Percentiles rank a stretch among this genome's conserved stretches.
Conservation (phyloP, 2,888 invertebrate genomes). For the Tipula helvola region DNA sequence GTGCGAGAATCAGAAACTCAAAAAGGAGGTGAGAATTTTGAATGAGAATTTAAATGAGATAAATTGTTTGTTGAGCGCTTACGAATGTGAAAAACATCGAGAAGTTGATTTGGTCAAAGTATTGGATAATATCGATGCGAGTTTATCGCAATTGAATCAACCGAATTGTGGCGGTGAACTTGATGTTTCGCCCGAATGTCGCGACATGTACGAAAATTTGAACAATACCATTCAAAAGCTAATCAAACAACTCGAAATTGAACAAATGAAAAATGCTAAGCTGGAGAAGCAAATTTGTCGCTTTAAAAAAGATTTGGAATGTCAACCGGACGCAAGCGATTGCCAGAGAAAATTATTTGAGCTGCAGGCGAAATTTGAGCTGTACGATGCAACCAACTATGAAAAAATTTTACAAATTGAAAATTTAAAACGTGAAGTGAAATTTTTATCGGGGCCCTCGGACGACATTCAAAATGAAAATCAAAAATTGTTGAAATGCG, state of each 20-base stretch:
- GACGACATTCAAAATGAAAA: conserved; percentile 4
- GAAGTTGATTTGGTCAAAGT: not conserved
- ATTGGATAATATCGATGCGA: not conserved
- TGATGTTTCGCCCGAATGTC: not conserved
- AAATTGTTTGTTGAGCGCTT: not conserved
- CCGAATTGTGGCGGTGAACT: not conserved
- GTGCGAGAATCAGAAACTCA: not conserved
- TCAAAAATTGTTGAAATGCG: not conserved
- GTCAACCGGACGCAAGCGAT: not conserved
- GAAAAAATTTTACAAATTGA: conserved; percentile 5
- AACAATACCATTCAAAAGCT: not conserved
- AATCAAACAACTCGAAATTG: not conserved
- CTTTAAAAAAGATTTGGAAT: not conserved
- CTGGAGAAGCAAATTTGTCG: not conserved
- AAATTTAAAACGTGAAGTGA: not conserved
- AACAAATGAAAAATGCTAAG: not conserved
- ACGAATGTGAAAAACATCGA: not conserved
- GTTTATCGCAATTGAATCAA: not conserved
- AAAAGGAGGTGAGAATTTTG: not conserved
- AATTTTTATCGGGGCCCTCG: not conserved
- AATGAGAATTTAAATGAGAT: not conserved
- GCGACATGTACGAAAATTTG: not conserved
- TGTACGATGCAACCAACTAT: not conserved
- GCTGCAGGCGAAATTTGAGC: not conserved
- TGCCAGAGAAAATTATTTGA: not conserved